Base-by-base conservation (phyloP, 1,140 invertebrate species). In the Laupala kohalensis region DNA sequence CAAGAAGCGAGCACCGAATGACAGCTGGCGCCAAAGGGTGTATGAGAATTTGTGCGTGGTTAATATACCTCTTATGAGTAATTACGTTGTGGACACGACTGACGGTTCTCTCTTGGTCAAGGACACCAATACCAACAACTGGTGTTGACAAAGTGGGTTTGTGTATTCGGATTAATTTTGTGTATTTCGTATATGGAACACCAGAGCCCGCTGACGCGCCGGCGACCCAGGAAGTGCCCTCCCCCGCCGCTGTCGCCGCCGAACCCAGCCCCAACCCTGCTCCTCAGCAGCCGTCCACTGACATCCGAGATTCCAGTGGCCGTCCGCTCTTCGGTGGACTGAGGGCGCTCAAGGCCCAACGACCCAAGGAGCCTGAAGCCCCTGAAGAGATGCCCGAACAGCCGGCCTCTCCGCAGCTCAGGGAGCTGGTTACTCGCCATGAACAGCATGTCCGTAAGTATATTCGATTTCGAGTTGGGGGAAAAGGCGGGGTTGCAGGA, bases 261-360 rank as follows among this genome's bases (percentile, higher is more conserved):
- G 30, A 6, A 9, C 37, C 37, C 37, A 0, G 9, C 1, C 37
- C 37, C 37, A 19, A n/a, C n/a, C n/a, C n/a, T n/a, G n/a, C n/a
- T n/a, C n/a, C n/a, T n/a, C n/a, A 23, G 64, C 5, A 23, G n/a
- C n/a, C n/a, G 37, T 53, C 67, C 25, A 12, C 69, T 12, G 71
- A 69, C 25, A 72, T 77, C 15, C 69, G 69, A 62, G 77, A 78
- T 70, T 72, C 75, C 5, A 73, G 69, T 12, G 77, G 77, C 12
- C 71, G 75, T 70, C 77, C 77, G n/a, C 71, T 79, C 30, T 79
- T 79, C 67, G 78, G 78, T 24, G 73, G 73, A 2, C 68, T 79
- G 23, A 75, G 72, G 67, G 78, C 78, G 23, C 74, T 79, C 3
- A 73, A 77, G 63, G n/a, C n/a, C n/a, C n/a, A n/a, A n/a, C n/a